These are phyloP conservation scores for Nomada lathburiana DNA, from an alignment of 2,888 invertebrate genomes.

Conservation along the genomic window DNA sequence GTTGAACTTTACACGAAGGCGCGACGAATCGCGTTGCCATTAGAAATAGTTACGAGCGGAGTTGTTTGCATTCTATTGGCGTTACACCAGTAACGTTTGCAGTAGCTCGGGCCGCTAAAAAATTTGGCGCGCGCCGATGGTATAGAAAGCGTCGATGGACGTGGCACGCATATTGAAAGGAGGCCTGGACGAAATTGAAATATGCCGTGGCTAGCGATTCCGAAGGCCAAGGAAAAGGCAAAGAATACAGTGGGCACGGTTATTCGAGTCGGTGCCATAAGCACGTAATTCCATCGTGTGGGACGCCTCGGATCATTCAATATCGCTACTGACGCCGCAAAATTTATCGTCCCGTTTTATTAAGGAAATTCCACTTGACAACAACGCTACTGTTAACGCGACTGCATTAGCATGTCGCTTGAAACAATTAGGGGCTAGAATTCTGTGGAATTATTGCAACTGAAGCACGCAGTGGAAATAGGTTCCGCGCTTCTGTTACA, in stretches of 20 bases:
- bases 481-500: too few relatives aligned
- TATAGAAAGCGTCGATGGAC: slow-evolving; percentile 41
- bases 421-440: not conserved
- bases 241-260: slow-evolving; percentile 14
- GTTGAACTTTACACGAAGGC: not conserved
- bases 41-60: not conserved
- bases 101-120: slow-evolving; percentile 9
- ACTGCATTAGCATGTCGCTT: slow-evolving; percentile 1
- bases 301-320: slow-evolving; percentile 54
- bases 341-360: slow-evolving; percentile 38
- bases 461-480: not conserved
- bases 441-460: not conserved
- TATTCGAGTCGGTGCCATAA: slow-evolving; percentile 36
- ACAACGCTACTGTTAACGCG: slow-evolving; percentile 7
- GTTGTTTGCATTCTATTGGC: slow-evolving; percentile 11
- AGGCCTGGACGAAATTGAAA: slow-evolving; percentile 45
- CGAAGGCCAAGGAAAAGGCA: slow-evolving; percentile 23
- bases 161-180: slow-evolving; percentile 33
- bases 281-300: slow-evolving; percentile 59
- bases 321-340: slow-evolving; percentile 36
- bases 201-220: slow-evolving; percentile 29
- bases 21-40: not conserved
- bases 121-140: slow-evolving; percentile 40
- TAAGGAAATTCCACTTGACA: slow-evolving; percentile 45
- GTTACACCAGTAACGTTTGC: not conserved